Conservation (phyloP, 2,113 vertebrate genomes). For the Oxygymnocypris stewartii region DNA sequence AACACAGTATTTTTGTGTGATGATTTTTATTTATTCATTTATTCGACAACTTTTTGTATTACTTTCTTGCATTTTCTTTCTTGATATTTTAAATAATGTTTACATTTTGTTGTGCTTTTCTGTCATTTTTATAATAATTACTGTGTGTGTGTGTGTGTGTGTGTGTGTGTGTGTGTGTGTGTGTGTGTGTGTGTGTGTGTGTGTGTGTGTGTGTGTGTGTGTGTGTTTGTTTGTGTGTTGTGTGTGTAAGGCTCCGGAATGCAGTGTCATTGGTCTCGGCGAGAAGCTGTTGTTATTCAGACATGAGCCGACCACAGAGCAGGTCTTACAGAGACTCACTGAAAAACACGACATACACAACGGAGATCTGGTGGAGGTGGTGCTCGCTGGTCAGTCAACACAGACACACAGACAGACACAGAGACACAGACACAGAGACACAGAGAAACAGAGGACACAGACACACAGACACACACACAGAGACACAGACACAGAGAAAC, state of each 20-base stretch:
- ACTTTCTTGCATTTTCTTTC: no score
- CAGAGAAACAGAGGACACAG: neutral
- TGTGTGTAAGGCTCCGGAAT: constrained; percentile 67
- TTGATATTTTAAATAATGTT: neutral
- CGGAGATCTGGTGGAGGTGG: constrained; percentile 74
- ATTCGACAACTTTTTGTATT: neutral
- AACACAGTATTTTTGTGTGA: no score
- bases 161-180: no score
- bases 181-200: no score
- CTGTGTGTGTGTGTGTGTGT: no score
- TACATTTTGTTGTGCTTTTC: neutral
- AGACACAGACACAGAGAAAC: no score
- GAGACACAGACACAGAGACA: no score
- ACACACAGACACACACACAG: neutral
- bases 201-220: neutral
- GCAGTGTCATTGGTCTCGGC: constrained; percentile 63
- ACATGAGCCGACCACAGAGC: constrained; percentile 61
- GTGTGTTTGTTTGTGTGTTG: neutral
- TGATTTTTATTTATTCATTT: no score
- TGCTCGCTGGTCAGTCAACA: constrained; percentile 68
- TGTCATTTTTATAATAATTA: no score
- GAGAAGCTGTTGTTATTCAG: constrained; percentile 74
- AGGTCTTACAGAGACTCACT: constrained; percentile 64
- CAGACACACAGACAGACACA: neutral
- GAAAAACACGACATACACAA: constrained; percentile 63